Evolutionary conservation across 2,888 invertebrate species (phyloP).

Genomic region (Cataglyphis altisquamis): DNA sequence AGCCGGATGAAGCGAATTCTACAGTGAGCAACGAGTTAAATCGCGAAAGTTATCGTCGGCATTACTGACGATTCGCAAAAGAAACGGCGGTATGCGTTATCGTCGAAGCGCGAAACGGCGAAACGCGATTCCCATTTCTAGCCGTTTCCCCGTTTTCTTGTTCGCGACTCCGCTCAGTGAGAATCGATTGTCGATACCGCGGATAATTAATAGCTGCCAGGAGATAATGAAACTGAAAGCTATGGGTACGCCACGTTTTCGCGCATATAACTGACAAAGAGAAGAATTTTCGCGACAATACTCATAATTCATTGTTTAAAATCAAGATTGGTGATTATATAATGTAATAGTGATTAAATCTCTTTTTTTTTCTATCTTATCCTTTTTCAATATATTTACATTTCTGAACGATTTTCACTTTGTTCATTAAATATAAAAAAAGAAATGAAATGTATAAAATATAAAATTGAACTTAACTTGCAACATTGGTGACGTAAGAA

Average conservation of each 20-base stretch:
- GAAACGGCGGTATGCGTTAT: constrained; percentile 59
- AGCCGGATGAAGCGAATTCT: constrained; percentile 15
- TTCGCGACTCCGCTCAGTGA: constrained; percentile 29
- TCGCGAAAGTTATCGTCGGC: constrained; percentile 56
- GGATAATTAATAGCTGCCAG: constrained; percentile 38
- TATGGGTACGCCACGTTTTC: neutral
- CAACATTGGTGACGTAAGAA: neutral
- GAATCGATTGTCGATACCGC: constrained; percentile 42
- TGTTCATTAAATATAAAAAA: constrained; percentile 1
- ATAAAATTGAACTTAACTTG: neutral
- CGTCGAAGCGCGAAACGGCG: constrained; percentile 26
- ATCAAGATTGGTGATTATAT: neutral
- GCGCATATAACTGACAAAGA: neutral
- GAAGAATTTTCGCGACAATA: neutral
- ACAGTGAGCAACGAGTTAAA: constrained; percentile 51
- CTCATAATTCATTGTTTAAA: constrained; percentile 21
- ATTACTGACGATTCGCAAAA: constrained; percentile 62
- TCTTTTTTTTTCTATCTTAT: neutral
- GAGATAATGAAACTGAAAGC: constrained; percentile 45
- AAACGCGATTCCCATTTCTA: constrained; percentile 24
- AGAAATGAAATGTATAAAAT: neutral
- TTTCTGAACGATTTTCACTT: neutral
- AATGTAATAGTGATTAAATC: neutral
- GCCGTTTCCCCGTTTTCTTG: constrained; percentile 32
- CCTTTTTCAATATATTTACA: neutral